phyloP scores from a whole-genome alignment of 2,113 vertebrate species.

The Balaeniceps rex region DNA sequence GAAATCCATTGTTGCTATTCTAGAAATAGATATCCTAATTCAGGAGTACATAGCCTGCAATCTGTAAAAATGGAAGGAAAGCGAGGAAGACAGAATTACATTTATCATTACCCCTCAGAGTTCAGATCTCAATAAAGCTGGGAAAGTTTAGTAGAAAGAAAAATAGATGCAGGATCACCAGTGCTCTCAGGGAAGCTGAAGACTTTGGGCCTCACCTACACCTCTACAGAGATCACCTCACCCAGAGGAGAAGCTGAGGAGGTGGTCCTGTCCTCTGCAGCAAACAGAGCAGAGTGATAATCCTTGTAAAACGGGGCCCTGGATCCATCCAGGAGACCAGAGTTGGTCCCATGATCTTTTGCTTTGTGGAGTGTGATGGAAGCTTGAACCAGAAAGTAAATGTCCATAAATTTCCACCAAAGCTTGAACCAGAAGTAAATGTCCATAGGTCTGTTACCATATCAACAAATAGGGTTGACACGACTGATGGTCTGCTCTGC shows the following conservation, averaged over 20 bases:
- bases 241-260: neutral
- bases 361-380: neutral
- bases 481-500: neutral
- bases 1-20: conserved; percentile 34
- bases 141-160: neutral
- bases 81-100: neutral
- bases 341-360: neutral
- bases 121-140: neutral
- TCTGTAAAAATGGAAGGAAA: conserved; percentile 13
- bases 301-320: neutral
- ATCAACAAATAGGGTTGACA: neutral
- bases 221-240: neutral
- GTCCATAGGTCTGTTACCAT: neutral
- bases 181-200: neutral
- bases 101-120: neutral
- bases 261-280: neutral
- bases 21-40: conserved; percentile 54
- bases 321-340: neutral
- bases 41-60: neutral
- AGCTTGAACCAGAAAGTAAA: neutral
- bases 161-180: neutral
- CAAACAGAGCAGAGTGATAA: neutral
- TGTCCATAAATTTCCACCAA: neutral
- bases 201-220: neutral
- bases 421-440: neutral